phyloP scores from a whole-genome alignment of 1,140 invertebrate genomes.

The Cydia splendana region DNA sequence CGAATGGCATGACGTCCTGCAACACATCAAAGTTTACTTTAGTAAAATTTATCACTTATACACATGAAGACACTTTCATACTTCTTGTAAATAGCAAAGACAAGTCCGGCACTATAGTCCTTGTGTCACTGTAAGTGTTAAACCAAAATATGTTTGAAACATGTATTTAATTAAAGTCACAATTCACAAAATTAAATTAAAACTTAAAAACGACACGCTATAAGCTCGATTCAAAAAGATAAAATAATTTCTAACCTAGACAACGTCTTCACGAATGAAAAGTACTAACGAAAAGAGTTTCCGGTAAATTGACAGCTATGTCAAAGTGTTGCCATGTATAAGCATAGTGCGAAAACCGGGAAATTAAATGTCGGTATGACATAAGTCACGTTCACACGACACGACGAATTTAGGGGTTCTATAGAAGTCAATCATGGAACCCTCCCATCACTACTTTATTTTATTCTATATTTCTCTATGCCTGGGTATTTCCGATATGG shows the following conservation, averaged over 20 bases:
- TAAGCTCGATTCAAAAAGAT: constrained; percentile 57
- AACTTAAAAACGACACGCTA: not conserved
- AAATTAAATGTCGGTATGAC: not conserved
- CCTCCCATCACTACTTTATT: not conserved
- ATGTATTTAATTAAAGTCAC: not conserved
- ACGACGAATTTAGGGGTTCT: not conserved
- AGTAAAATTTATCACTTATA: not conserved
- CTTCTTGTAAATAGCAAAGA: constrained; percentile 17
- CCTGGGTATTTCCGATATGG: not conserved
- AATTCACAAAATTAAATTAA: not conserved
- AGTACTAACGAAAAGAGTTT: constrained; percentile 58
- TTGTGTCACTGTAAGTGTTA: not conserved
- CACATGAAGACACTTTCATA: not conserved
- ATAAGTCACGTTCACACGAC: not conserved
- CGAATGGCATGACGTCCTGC: constrained; percentile 86
- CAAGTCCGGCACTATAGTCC: constrained; percentile 11
- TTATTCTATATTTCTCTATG: not conserved
- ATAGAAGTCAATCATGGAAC: not conserved
- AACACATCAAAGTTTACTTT: constrained; percentile 38
- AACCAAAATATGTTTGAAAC: not conserved
- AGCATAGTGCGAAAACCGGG: not conserved
- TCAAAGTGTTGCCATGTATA: constrained; percentile 5
- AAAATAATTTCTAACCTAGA: constrained; percentile 66
- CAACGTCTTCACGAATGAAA: constrained; percentile 66
- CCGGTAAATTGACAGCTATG: constrained; percentile 30